Conservation (phyloP, 2,797 vertebrate species). For the Crenuchus spilurus region DNA sequence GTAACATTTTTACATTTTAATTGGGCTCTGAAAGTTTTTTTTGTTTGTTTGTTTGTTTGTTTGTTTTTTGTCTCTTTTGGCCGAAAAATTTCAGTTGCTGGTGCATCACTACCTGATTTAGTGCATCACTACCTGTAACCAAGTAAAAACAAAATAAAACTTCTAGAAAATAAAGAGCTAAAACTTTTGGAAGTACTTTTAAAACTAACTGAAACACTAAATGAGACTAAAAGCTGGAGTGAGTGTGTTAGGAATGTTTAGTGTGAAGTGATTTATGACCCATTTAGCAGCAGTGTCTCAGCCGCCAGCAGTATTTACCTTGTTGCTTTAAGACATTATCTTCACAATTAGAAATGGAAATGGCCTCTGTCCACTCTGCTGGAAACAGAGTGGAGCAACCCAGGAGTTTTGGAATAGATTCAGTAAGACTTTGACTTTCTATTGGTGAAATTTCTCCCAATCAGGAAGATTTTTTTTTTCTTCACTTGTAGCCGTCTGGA, state of each 20-base stretch:
- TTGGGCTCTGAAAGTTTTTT: no score
- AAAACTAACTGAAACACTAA: no score
- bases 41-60: no score
- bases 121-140: no score
- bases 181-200: no score
- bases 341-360: constrained; percentile 60
- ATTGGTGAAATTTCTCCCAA: constrained; percentile 48
- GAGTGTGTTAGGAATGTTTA: neutral
- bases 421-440: neutral
- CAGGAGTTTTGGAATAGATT: neutral
- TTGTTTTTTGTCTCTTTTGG: no score
- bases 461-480: constrained; percentile 37
- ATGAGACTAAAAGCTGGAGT: no score
- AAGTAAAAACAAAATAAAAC: no score
- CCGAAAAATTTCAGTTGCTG: no score
- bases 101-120: no score
- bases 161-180: no score
- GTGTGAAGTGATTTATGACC: neutral
- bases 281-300: neutral
- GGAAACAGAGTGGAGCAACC: neutral
- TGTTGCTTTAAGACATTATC: constrained; percentile 60
- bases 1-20: no score
- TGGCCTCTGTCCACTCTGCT: constrained; percentile 42
- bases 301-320: constrained; percentile 56
- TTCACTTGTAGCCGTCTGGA: neutral